These are phyloP conservation scores for Rhynchopsitta pachyrhyncha DNA, from an alignment of 2,113 vertebrate species.

Conservation along the genomic window DNA sequence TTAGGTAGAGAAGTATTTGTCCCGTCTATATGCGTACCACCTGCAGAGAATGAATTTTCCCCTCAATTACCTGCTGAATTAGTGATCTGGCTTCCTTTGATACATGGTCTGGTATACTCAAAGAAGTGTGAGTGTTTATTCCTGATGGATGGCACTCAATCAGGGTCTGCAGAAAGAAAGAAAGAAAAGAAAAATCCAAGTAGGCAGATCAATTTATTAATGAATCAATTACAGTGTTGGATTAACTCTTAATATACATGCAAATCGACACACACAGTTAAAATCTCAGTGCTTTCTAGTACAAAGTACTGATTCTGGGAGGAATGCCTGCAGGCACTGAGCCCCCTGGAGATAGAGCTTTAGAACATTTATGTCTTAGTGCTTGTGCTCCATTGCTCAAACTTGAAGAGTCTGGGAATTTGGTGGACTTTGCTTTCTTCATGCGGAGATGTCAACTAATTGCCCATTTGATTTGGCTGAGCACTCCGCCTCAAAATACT, in stretches of 20 bases:
- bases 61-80: conserved; percentile 86
- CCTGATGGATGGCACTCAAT: conserved; percentile 92
- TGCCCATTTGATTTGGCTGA: neutral
- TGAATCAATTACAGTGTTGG: neutral
- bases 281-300: neutral
- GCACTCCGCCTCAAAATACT: neutral
- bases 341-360: neutral
- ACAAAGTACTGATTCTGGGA: neutral
- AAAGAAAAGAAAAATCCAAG: neutral
- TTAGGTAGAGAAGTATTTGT: neutral
- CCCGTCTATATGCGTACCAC: neutral
- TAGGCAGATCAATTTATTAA: conserved; percentile 3
- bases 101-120: conserved; percentile 91
- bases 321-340: neutral
- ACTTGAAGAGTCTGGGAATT: neutral
- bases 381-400: neutral
- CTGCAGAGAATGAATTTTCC: neutral
- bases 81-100: conserved; percentile 93
- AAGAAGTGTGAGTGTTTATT: conserved; percentile 89
- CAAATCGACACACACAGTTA: neutral
- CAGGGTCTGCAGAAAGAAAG: conserved; percentile 71
- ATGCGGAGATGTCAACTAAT: neutral
- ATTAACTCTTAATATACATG: neutral
- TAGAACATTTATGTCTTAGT: neutral
- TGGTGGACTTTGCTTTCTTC: neutral